A percentile compares a stretch with the other conserved stretches of the same genome.
phyloP scores from a whole-genome alignment of 2,113 vertebrate species.

The Dicrurus megarhynchus region DNA sequence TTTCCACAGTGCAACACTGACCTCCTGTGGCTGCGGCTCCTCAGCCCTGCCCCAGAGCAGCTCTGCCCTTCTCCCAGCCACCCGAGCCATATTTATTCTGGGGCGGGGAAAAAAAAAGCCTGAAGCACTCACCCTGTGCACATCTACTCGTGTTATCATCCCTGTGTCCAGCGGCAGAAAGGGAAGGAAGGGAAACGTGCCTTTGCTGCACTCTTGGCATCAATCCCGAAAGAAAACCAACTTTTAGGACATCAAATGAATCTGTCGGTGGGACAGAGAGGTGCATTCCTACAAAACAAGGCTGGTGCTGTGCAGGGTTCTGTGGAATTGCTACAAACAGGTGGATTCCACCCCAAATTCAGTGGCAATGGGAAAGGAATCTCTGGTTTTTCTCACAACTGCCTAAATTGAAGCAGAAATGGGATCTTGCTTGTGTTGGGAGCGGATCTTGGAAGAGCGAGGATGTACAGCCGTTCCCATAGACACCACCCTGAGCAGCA shows the following conservation, averaged over 20 bases:
- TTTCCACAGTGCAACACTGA: slow-evolving; percentile 62
- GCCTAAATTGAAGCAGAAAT: background rate
- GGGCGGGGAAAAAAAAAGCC: background rate
- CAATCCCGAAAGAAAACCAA: background rate
- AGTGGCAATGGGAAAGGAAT: accelerated
- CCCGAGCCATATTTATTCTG: accelerated
- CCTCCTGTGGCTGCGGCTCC: slow-evolving; percentile 55
- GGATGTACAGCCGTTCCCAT: background rate
- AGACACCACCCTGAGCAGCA: background rate
- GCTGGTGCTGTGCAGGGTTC: too few species aligned
- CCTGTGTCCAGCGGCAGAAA: accelerated
- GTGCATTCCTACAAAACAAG: background rate
- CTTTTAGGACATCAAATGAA: background rate
- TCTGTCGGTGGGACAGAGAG: too few species aligned
- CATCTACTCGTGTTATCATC: accelerated
- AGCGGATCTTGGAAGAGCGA: background rate
- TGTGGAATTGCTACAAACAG: background rate
- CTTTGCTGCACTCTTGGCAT: background rate
- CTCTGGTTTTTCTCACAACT: background rate
- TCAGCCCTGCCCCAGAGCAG: background rate
- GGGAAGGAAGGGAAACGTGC: background rate
- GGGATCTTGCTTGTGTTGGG: background rate
- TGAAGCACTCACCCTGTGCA: accelerated
- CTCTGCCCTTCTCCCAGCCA: background rate
- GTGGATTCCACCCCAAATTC: background rate